phyloP scores from a whole-genome alignment of 2,888 invertebrate genomes.

The Agrotis puta region DNA sequence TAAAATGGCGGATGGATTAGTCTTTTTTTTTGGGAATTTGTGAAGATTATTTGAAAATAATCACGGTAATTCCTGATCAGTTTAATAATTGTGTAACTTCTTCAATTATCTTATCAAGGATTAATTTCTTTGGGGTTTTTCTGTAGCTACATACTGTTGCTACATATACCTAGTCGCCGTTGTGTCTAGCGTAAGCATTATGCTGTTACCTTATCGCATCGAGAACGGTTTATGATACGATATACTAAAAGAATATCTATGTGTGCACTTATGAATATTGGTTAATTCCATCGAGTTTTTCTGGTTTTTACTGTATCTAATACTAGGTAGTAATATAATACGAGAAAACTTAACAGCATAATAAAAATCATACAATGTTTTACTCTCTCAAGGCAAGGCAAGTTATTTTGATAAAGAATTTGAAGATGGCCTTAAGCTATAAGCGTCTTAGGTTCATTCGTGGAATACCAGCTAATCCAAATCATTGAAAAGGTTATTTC shows the following conservation, averaged over 20 bases:
- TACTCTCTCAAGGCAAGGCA: background rate
- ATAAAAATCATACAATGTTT: no score
- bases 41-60: background rate
- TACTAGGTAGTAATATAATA: no score
- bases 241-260: background rate
- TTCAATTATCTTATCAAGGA: conserved; percentile 18
- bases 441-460: background rate
- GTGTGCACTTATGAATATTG: background rate
- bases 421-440: background rate
- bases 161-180: conserved; percentile 1
- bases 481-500: conserved; percentile 10
- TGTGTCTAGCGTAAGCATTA: conserved; percentile 11
- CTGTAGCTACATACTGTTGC: background rate
- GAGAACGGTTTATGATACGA: no score
- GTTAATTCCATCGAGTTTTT: background rate
- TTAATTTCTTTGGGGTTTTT: conserved; percentile 1
- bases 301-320: no score
- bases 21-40: conserved; percentile 7
- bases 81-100: background rate
- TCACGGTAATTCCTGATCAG: background rate
- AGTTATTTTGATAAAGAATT: background rate
- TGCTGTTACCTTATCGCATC: background rate
- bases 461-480: background rate
- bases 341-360: no score
- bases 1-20: background rate